Conservation (phyloP, 1,140 invertebrate genomes). For the Lepidostoma basale region DNA sequence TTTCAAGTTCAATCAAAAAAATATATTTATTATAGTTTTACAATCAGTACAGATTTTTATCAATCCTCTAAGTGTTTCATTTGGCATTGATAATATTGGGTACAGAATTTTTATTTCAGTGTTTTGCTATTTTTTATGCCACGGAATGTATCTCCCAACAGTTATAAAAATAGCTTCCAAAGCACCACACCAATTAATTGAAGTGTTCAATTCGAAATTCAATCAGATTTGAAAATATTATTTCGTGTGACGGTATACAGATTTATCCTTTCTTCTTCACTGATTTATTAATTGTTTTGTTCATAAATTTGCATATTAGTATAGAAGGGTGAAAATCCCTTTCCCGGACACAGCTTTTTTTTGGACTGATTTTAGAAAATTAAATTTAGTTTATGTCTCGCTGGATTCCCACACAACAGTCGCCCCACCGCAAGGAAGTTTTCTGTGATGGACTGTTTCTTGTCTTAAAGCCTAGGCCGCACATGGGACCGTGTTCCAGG, state of each 20-base stretch:
- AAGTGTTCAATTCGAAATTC: too few species aligned
- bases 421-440: slow-evolving; percentile 92
- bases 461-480: slow-evolving; percentile 90
- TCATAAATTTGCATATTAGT: background rate
- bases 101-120: background rate
- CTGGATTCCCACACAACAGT: slow-evolving; percentile 69
- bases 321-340: background rate
- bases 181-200: too few species aligned
- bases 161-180: background rate
- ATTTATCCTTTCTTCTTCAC: too few species aligned
- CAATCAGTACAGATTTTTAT: slow-evolving; percentile 19
- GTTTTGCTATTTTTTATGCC: too few species aligned
- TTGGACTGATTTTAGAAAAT: background rate
- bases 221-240: too few species aligned
- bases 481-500: slow-evolving; percentile 72
- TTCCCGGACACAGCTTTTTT: background rate
- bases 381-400: background rate
- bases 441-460: slow-evolving; percentile 94
- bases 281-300: too few species aligned
- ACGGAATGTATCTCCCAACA: too few species aligned
- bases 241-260: too few species aligned
- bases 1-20: slow-evolving; percentile 11
- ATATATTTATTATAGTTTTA: slow-evolving; percentile 8
- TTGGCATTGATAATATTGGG: slow-evolving; percentile 20
- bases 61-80: background rate